Percentiles rank a stretch among this genome's conserved stretches.
Conservation (phyloP, 1,140 invertebrate species). For the Myzus persicae region DNA sequence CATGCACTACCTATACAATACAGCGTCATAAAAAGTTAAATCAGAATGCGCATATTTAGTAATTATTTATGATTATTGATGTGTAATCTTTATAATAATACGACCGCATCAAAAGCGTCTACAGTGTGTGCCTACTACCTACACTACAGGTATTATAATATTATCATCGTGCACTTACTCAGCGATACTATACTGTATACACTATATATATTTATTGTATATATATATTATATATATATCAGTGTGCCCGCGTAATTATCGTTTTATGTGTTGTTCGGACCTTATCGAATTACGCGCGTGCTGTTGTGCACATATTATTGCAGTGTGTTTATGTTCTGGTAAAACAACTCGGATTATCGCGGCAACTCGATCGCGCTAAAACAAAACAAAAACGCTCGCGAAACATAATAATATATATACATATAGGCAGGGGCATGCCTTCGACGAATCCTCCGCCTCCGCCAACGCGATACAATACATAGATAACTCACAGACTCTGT, state of each 20-base stretch:
- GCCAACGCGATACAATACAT: background rate
- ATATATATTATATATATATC: too few species aligned
- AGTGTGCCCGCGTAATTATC: background rate
- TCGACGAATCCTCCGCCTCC: background rate
- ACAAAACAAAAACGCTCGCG: background rate
- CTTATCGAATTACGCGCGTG: background rate
- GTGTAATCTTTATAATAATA: background rate
- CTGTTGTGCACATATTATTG: too few species aligned
- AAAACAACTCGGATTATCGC: background rate
- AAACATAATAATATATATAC: background rate
- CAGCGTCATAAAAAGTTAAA: too few species aligned
- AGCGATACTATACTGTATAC: background rate
- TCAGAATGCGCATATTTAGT: background rate
- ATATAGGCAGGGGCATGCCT: background rate
- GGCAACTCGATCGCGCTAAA: background rate
- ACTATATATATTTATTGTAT: too few species aligned
- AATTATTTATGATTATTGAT: conserved; percentile 12
- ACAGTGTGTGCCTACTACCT: background rate
- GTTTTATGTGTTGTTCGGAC: background rate
- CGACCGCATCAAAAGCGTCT: background rate
- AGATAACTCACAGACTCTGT: background rate
- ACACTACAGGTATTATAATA: background rate
- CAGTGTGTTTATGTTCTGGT: background rate
- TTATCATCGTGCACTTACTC: background rate
- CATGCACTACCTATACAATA: too few species aligned